Evolutionary conservation across 2,797 vertebrate species (phyloP), one percentile per base, ranked within the genome.

Genomic region (Cossypha dichroa): DNA sequence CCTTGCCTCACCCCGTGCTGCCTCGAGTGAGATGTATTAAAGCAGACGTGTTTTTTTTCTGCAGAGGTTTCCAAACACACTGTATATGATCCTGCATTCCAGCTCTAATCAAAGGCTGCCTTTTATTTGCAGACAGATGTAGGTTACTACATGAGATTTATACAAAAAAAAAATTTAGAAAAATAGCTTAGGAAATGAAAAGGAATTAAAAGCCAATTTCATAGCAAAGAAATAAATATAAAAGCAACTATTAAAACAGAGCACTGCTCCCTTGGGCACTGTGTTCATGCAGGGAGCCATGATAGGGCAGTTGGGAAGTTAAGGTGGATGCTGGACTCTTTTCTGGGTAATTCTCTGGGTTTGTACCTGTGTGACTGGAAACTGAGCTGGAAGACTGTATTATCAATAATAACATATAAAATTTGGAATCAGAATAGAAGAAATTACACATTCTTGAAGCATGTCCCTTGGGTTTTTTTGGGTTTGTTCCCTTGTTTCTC

Each of bases 101-200:
- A 87, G 64, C 81, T 62, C 67, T 91, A 88, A 79, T 82, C 83
- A 81, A 89, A 90, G 72, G 28, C 1, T 15, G 22, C 56, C 77
- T 89, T 80, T 96, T 76, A 6, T 92, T 94, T 86, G 19, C 94
- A 85, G 74, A 25, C 79, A 85, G 66, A 73, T 84, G 43, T 78
- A 90, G 72, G 88, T 85, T 96, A 91, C 92, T 89, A 64, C 58
- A 22, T 58, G 70, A 75, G 60, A 76, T 56, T 92, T 92, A 49
- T 69, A 76, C 11, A 69, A 73, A 73, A 40, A 46, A 73, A 40
- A 46, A 64, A 46, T 1, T 7, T 28, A 52, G 74, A 69, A 72
- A 90, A 90, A 86, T 92, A 81, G 70, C 62, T 89, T 72, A 60
- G 92, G 93, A 96, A 94, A 95, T 94, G 62, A 80, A 93, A 92